Evolutionary conservation across 2,888 invertebrate genomes (phyloP).

Genomic region (Augiades crinisus): DNA sequence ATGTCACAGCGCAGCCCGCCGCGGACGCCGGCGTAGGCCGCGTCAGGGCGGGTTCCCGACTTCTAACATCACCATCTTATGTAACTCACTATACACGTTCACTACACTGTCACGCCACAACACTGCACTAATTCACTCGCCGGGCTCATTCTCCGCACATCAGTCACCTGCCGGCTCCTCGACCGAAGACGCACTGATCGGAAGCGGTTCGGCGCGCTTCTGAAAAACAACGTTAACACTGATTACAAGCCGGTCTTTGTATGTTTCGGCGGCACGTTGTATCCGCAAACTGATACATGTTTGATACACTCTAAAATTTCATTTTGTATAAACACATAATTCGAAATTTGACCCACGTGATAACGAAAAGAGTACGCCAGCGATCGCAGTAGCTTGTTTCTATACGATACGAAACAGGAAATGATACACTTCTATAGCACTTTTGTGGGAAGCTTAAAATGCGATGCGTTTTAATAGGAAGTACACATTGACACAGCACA

Average conservation of each 20-base stretch:
- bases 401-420: constrained; percentile 71
- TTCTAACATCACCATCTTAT: constrained; percentile 66
- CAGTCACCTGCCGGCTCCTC: constrained; percentile 67
- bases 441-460: constrained; percentile 38
- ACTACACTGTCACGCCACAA: constrained; percentile 58
- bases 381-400: constrained; percentile 75
- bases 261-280: constrained; percentile 42
- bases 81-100: constrained; percentile 54
- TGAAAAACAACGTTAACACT: constrained; percentile 66
- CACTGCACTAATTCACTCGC: constrained; percentile 40
- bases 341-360: constrained; percentile 80
- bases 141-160: constrained; percentile 40
- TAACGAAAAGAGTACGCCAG: constrained; percentile 74
- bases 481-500: constrained; percentile 28
- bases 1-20: constrained; percentile 87
- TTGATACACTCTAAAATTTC: constrained; percentile 39
- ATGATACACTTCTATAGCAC: constrained; percentile 66
- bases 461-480: constrained; percentile 31
- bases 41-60: constrained; percentile 63
- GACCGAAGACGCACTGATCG: constrained; percentile 41
- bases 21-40: constrained; percentile 65
- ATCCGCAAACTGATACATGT: constrained; percentile 31
- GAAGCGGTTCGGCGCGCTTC: constrained; percentile 63
- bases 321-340: constrained; percentile 47
- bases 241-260: constrained; percentile 63